Conservation (phyloP, 2,888 invertebrate species). For the Osedax fenrisi region DNA sequence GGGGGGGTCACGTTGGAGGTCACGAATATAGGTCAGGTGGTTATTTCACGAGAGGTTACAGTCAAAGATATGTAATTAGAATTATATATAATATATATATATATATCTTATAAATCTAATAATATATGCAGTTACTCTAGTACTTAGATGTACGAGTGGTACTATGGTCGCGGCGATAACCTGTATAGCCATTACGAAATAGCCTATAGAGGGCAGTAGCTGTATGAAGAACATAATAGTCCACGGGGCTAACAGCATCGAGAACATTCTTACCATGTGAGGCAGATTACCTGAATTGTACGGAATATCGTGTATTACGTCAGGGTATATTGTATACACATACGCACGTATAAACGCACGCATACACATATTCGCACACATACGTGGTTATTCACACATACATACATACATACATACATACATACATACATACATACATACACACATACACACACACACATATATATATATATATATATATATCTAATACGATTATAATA, state of each 20-base stretch:
- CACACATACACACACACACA: not conserved
- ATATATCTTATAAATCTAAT: no score
- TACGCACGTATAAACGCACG: not conserved
- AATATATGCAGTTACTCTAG: no score
- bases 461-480: not conserved
- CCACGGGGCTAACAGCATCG: slow-evolving; percentile 11
- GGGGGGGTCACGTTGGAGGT: no score
- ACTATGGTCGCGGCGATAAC: not conserved
- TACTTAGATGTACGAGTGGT: no score
- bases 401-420: not conserved
- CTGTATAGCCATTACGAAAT: slow-evolving; percentile 27
- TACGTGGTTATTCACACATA: not conserved
- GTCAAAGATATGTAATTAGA: no score
- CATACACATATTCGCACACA: not conserved
- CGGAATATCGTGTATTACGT: not conserved
- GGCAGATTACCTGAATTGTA: not conserved
- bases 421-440: not conserved
- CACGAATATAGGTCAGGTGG: no score
- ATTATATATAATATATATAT: no score
- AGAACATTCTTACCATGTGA: not conserved
- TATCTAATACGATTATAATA: no score
- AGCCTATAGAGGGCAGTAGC: slow-evolving; percentile 29
- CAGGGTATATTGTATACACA: no score
- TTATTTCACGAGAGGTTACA: no score
- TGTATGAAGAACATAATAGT: slow-evolving; percentile 30